A percentile compares a stretch with the other conserved stretches of the same genome.
Conservation (phyloP, 2,888 invertebrate genomes). For the Netelia melanura region DNA sequence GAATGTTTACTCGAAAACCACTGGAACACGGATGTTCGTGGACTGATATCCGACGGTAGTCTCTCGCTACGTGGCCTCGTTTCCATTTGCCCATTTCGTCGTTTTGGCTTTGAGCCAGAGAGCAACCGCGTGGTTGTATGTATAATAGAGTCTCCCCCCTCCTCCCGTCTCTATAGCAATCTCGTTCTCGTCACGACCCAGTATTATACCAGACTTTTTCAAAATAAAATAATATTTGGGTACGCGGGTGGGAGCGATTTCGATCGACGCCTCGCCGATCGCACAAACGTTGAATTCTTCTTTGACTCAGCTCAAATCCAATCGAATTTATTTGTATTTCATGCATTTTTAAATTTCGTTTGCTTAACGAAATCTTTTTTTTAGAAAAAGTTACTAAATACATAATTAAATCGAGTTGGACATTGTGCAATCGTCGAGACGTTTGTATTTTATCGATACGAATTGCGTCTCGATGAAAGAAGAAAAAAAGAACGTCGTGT, state of each 20-base stretch:
- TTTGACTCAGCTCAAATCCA: neutral
- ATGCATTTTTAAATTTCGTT: neutral
- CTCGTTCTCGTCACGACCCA: neutral
- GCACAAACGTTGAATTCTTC: neutral
- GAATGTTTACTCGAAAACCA: constrained; percentile 63
- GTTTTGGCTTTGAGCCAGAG: constrained; percentile 54
- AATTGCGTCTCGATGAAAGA: too few species aligned
- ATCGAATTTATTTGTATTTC: neutral
- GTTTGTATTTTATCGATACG: too few species aligned
- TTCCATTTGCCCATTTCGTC: constrained; percentile 62
- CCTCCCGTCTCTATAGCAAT: neutral
- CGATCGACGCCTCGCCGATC: neutral
- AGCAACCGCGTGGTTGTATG: constrained; percentile 36
- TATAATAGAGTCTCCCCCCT: constrained; percentile 11
- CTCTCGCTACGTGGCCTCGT: constrained; percentile 56
- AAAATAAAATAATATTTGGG: constrained; percentile 23
- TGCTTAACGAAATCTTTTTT: neutral
- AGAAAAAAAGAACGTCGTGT: too few species aligned
- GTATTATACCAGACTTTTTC: neutral
- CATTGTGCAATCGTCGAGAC: too few species aligned
- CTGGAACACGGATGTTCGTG: constrained; percentile 49
- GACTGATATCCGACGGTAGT: constrained; percentile 54
- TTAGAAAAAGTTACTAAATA: neutral
- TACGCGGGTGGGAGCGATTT: neutral
- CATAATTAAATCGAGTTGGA: too few species aligned